Conservation (phyloP, 1,140 invertebrate species). For the Penaeus vannamei region DNA sequence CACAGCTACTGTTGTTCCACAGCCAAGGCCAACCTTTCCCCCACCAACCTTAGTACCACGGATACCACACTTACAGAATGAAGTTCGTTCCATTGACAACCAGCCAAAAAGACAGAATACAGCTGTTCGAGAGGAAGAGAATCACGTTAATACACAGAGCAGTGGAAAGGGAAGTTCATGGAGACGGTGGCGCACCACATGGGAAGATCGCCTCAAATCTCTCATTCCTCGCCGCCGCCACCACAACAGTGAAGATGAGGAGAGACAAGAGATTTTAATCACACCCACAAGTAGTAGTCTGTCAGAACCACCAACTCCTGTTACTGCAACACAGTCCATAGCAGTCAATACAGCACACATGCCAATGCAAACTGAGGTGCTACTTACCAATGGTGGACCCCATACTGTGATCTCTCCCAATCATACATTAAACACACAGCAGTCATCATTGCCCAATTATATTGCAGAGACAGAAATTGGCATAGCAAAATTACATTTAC, state of each 20-base stretch:
- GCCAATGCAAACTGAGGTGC: conserved; percentile 50
- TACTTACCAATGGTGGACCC: conserved; percentile 57
- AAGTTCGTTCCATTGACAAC: conserved; percentile 58
- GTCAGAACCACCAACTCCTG: conserved; percentile 61
- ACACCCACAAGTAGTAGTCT: conserved; percentile 61
- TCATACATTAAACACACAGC: conserved; percentile 39
- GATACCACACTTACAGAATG: conserved; percentile 64
- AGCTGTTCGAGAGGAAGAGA: conserved; percentile 50
- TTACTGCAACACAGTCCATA: conserved; percentile 52
- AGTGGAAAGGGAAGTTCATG: conserved; percentile 54
- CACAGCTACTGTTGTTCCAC: conserved; percentile 40
- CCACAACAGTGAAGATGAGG: conserved; percentile 55
- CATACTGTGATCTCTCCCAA: conserved; percentile 58
- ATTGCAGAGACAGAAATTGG: conserved; percentile 65
- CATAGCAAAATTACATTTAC: conserved; percentile 63
- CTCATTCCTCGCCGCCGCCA: conserved; percentile 52
- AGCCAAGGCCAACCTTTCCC: conserved; percentile 44
- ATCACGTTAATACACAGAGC: conserved; percentile 18
- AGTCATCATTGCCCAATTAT: conserved; percentile 38
- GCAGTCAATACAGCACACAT: conserved; percentile 34
- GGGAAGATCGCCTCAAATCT: conserved; percentile 52
- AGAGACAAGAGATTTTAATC: conserved; percentile 58
- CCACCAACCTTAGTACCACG: conserved; percentile 56
- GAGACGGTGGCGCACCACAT: conserved; percentile 50
- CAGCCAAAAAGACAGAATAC: conserved; percentile 62